These are phyloP conservation scores for Camponotus floridanus DNA, from an alignment of 1,140 invertebrate genomes.

Conservation along the genomic window DNA sequence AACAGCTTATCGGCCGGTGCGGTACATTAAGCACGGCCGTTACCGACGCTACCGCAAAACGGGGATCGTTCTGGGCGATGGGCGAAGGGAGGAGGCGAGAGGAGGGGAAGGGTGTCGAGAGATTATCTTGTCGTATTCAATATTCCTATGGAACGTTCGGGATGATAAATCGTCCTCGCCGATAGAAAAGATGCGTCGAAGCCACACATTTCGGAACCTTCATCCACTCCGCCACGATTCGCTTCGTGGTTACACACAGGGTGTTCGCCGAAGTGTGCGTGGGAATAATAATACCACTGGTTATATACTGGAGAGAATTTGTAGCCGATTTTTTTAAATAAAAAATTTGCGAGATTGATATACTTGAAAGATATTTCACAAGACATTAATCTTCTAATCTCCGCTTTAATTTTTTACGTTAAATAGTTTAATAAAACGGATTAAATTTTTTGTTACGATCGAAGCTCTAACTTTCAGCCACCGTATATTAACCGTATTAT, in stretches of 20 bases:
- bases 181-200: slow-evolving; percentile 77
- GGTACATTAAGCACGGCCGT: slow-evolving; percentile 79
- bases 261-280: slow-evolving; percentile 34
- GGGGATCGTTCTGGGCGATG: slow-evolving; percentile 68
- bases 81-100: neutral
- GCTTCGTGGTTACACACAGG: slow-evolving; percentile 31
- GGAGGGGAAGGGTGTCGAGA: slow-evolving; percentile 72
- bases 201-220: slow-evolving; percentile 72
- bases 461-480: neutral
- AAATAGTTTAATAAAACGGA: neutral
- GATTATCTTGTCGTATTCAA: slow-evolving; percentile 80
- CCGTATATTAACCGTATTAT: neutral
- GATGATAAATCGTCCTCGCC: slow-evolving; percentile 76
- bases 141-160: slow-evolving; percentile 78
- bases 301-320: neutral
- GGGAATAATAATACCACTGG: slow-evolving; percentile 30
- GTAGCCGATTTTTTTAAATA: neutral
- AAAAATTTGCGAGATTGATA: neutral
- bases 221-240: slow-evolving; percentile 63
- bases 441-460: neutral
- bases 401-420: neutral
- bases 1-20: slow-evolving; percentile 76
- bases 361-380: neutral
- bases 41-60: slow-evolving; percentile 74
- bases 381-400: neutral